phyloP scores from a whole-genome alignment of 2,113 vertebrate species.

The Rhineura floridana region DNA sequence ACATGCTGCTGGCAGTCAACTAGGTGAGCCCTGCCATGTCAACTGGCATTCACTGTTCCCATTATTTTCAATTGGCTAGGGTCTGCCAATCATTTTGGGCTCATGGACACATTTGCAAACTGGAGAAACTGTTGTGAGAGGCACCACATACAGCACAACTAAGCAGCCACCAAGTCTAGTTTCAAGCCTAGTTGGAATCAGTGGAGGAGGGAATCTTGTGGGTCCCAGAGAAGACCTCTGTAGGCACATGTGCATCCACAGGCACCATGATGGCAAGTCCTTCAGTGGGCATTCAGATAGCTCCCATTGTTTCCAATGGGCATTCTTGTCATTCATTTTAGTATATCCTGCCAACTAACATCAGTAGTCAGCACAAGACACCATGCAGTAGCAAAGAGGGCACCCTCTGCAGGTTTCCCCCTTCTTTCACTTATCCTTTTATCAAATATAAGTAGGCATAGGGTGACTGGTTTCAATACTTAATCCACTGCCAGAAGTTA shows the following conservation, averaged over 20 bases:
- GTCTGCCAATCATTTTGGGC: too few species aligned
- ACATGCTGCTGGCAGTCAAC: neutral
- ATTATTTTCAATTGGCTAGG: neutral
- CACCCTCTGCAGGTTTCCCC: neutral
- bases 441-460: neutral
- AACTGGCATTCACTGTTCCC: neutral
- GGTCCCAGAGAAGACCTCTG: too few species aligned
- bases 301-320: neutral
- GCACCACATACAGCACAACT: too few species aligned
- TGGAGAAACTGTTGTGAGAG: too few species aligned
- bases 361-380: neutral
- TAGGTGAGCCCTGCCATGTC: neutral
- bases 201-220: too few species aligned
- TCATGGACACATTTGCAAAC: too few species aligned
- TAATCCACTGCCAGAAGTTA: neutral
- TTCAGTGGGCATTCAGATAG: neutral
- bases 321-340: neutral
- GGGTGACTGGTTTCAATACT: too few species aligned
- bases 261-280: too few species aligned
- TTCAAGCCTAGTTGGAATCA: too few species aligned
- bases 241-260: too few species aligned
- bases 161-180: too few species aligned
- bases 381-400: neutral
- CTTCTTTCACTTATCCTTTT: neutral
- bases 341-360: neutral